Evolutionary conservation across 2,888 invertebrate species (phyloP), one percentile per base, ranked within the genome.

Genomic region (Oxytorus armatus): DNA sequence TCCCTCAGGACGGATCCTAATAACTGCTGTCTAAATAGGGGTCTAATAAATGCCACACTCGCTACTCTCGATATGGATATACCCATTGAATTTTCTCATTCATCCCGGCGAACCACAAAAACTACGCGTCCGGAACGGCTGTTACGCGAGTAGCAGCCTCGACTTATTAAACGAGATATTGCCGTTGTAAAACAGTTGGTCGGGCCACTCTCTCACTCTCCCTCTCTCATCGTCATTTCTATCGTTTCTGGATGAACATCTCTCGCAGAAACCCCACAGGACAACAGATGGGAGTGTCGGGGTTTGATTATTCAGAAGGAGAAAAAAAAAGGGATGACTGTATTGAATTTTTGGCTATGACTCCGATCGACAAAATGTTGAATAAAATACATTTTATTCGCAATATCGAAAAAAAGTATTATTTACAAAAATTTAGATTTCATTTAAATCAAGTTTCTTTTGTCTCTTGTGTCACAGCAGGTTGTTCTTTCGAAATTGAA

Each of bases 181-280:
- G 82, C 84, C 25, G 36, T 83, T 83, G 83, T 84, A 86, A 87
- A 86, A 86, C 86, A 87, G 86, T 86, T 85, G 86, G 84, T 57
- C 79, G 79, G n/a, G 36, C 25, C 8, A 36, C 36, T 18, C 29
- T 65, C 23, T 39, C n/a, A n/a, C n/a, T n/a, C n/a, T n/a, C n/a
- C n/a, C n/a, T n/a, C n/a, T n/a, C n/a, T n/a, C n/a, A n/a, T n/a
- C 39, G 47, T 74, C 47, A 68, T 61, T 73, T 69, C 39, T 7
- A 39, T 68, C 25, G 16, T n/a, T 25, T 0, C 23, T 18, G 51
- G 51, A 21, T 39, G 39, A 25, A 23, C 36, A 39, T 83, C 78
- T 78, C 63, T 78, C 65, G 61, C 66, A 68, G 55, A 69, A 29
- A 23, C 77, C 78, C 82, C 72, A 51, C 78, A 63, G 76, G 78